Evolutionary conservation across 2,888 invertebrate species (phyloP), one percentile per base, ranked within the genome.

Genomic region (Drosophila testacea): DNA sequence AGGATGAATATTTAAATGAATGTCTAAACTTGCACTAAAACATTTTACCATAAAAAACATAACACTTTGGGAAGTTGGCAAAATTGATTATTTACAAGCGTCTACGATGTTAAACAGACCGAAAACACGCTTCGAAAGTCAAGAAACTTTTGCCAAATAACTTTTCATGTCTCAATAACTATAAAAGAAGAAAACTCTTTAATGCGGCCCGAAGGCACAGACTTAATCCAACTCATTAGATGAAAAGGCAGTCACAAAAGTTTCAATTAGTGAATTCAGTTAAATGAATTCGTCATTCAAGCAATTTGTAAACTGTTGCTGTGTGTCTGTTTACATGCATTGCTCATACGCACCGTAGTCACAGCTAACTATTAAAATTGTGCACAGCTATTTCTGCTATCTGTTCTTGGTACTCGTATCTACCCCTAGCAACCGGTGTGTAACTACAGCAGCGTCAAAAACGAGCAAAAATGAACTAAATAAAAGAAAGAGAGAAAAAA

Each of bases 371-470:
- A 59, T 63, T 72, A 38, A 51, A 57, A 48, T 52, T 57, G 47
- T 50, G 51, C 57, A 48, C 44, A 27, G 68, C 52, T 63, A 65
- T 66, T 57, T 67, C 61, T 42, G 50, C 57, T 61, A 60, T 66
- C 50, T 67, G 50, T 65, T 63, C 56, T 56, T 38, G 57, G 48
- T 64, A 63, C 66, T 74, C 69, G 32, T 73, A 68, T 73, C 60
- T 72, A 77, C 87, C 82, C 88, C 76, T 87, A 87, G 83, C 83
- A 83, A 83, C 83, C 62, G 63, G 64, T 74, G 70, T 63, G 28
- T 41, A 67, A 63, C 78, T 63, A 67, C 66, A 69, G 62, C 72
- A 59, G 27, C 52, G 32, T 22, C 60, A 63, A 36, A 46, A 16
- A 59, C 47, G 16, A 63, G 41, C 46, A 50, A 32, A 48, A 47